Percentiles rank a stretch among this genome's conserved stretches.
Evolutionary conservation across 2,888 invertebrate genomes (phyloP).

Genomic region (Drosophila planitibia): DNA sequence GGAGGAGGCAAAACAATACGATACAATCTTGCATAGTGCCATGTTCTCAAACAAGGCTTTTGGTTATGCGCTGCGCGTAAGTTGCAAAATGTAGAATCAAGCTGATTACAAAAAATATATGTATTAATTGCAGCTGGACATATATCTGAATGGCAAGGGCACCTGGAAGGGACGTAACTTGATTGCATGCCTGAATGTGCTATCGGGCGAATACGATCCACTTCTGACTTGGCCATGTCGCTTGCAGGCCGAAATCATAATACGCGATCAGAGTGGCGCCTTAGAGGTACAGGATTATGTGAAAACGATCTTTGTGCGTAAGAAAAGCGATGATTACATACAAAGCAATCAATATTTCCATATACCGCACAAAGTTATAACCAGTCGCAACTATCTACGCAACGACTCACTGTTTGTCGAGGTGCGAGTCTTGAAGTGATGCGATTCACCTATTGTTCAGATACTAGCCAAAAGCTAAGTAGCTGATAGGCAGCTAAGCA

Average conservation of each 20-base stretch:
- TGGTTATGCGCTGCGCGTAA: conserved; percentile 91
- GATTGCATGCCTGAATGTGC: conserved; percentile 89
- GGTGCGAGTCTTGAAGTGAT: conserved; percentile 79
- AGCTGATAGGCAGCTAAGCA: conserved; percentile 3
- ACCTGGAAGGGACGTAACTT: conserved; percentile 91
- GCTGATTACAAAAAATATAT: neutral
- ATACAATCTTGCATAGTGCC: conserved; percentile 88
- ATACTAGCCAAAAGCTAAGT: neutral
- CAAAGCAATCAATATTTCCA: conserved; percentile 84
- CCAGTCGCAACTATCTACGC: conserved; percentile 82
- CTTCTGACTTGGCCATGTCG: conserved; percentile 91
- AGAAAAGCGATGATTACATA: conserved; percentile 85
- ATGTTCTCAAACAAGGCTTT: conserved; percentile 90
- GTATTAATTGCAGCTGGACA: conserved; percentile 87
- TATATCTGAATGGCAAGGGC: conserved; percentile 90
- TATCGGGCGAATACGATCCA: conserved; percentile 90
- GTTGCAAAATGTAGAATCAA: conserved; percentile 30
- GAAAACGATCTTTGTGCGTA: conserved; percentile 87
- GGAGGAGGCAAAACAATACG: conserved; percentile 89
- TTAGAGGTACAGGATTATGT: conserved; percentile 87
- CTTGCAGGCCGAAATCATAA: conserved; percentile 88
- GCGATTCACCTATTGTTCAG: neutral
- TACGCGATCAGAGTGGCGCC: conserved; percentile 88
- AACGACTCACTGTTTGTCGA: conserved; percentile 84
- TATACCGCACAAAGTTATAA: conserved; percentile 83